Evolutionary conservation across 2,888 invertebrate genomes (phyloP).

Genomic region (Leucophenga montana): DNA sequence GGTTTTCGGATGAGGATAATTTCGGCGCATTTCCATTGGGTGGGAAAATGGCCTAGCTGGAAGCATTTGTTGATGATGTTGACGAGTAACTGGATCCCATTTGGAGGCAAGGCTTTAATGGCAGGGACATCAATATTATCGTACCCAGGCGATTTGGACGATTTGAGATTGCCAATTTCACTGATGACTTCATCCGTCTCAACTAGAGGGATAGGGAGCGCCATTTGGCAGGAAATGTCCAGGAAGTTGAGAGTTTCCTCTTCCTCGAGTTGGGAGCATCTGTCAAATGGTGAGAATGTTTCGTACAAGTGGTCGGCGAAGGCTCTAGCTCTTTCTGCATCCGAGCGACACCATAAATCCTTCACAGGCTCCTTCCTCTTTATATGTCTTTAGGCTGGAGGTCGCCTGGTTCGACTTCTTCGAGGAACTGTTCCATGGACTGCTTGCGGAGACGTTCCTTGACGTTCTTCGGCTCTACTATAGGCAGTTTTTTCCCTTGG

Average conservation of each 20-base stretch:
- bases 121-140: constrained; percentile 1
- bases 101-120: constrained; percentile 11
- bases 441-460: too few relatives aligned
- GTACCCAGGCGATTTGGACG: constrained; percentile 20
- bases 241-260: constrained; percentile 9
- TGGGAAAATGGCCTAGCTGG: constrained; percentile 16
- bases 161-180: constrained; percentile 6
- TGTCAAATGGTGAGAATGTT: too few relatives aligned
- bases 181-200: neutral
- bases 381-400: too few relatives aligned
- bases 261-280: too few relatives aligned
- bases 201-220: constrained; percentile 1
- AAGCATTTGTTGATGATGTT: constrained; percentile 17
- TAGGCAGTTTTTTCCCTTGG: too few relatives aligned
- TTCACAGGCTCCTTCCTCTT: too few relatives aligned
- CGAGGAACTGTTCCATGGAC: too few relatives aligned
- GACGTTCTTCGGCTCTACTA: too few relatives aligned
- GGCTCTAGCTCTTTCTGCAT: too few relatives aligned
- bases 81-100: neutral
- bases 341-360: too few relatives aligned
- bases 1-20: constrained; percentile 4
- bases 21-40: constrained; percentile 19
- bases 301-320: too few relatives aligned
- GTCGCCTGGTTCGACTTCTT: too few relatives aligned
- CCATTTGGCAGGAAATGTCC: constrained; percentile 20